Base-by-base conservation (phyloP, 2,888 invertebrate species). In the Sisyra terminalis region DNA sequence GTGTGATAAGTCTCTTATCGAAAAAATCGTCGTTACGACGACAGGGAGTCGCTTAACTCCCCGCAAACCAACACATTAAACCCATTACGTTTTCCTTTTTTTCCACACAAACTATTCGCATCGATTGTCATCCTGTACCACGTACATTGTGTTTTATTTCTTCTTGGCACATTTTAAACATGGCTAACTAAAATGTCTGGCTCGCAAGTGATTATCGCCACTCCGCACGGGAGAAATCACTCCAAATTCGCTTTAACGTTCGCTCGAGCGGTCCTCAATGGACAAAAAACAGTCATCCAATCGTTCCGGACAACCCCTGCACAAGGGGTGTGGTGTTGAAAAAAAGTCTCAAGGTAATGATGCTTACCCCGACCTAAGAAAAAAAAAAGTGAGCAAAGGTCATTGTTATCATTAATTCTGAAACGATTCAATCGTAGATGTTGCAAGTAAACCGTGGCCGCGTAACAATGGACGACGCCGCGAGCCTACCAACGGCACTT, bases 111-210 rank as follows among this genome's bases (percentile, higher is more conserved):
- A 13, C 35, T 17, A 17, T 37, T 18, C 10, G 29, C 29, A 38
- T 29, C 18, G 15, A 30, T 37, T 37, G 15, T 43, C 29, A 17
- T 13, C 14, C 15, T 29, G 34, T 16, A 16, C 16, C 43, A 5
- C 13, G 16, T 31, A 43, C 18, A 24, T 38, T 15, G 38, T 52
- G 52, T 57, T 60, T 68, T 69, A 70, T 65, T 69, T 65, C 64
- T 68, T 69, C 64, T 66, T 62, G 64, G 63, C 61, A 59, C 63
- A 63, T 62, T 55, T 70, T 66, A 73, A 78, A 77, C 76, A 81
- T 80, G 80, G 80, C 78, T 75, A 78, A 73, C 72, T 81, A 78
- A 78, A 72, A 82, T 82, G 82, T 78, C 75, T 75, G 68, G 69
- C 65, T 65, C 73, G 71, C 73, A 73, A 66, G 66, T 69, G 69